Base-by-base conservation (phyloP, 1,140 invertebrate species). In the Atta texana region DNA sequence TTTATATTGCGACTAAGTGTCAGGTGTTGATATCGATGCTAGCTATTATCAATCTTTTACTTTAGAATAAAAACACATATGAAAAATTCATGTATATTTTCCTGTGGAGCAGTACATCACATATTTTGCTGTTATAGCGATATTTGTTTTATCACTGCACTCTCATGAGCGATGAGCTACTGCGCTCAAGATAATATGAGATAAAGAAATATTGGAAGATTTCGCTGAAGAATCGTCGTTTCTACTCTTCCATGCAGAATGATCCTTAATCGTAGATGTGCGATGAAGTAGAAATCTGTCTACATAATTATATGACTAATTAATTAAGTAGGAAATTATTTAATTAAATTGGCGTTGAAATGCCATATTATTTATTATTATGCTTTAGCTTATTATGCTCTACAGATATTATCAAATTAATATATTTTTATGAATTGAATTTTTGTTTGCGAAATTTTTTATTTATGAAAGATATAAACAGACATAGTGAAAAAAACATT, bases 181-280 rank as follows among this genome's bases (percentile, higher is more conserved):
- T 39, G 34, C 34, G 16, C 34, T 28, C 57, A 4, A 51, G 61
- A 78, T 64, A 21, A 64, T 66, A 34, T 24, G 66, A 57, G 34
- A 82, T 49, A 14, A 74, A 75, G 44, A 74, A 68, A 86, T 82
- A 82, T 81, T 24, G 64, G 77, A 71, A 81, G 61, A 34, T 82
- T 61, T 74, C 6, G 53, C 24, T 59, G 68, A 82, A 72, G 61
- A 39, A 86, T 89, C 64, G 39, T 24, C 14, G 51, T 81, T 39
- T 81, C 8, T 71, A 44, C 44, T 78, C 7, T 39, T 14, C n/a
- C 55, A 31, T 16, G 53, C 16, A 10, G 14, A 2, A 59, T 16
- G 34, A 74, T 72, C 16, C n/a, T 74, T 59, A 59, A 61, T 61
- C 18, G 44, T 53, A 16, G 28, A 44, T 16, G 44, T 34, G n/a